These are phyloP conservation scores for Pachyrhynchus sulphureomaculatus DNA, from an alignment of 1,140 invertebrate species.

Conservation along the genomic window DNA sequence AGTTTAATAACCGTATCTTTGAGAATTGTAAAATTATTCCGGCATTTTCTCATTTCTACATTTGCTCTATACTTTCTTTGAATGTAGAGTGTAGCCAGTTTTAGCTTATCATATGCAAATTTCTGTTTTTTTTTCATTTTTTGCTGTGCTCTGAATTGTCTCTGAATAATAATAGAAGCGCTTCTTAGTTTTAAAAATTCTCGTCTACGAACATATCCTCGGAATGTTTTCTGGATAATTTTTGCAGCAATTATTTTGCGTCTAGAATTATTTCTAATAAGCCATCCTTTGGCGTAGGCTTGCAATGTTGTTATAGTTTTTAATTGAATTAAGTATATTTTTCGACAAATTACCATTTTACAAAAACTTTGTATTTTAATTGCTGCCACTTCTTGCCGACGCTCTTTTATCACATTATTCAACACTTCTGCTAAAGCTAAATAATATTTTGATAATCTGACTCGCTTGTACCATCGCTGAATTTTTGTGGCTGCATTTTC, in stretches of 20 bases:
- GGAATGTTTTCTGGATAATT: slow-evolving; percentile 37
- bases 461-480: slow-evolving; percentile 56
- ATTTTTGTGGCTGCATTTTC: slow-evolving; percentile 57
- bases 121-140: slow-evolving; percentile 34
- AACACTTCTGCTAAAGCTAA: neutral
- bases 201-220: slow-evolving; percentile 17
- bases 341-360: slow-evolving; percentile 47
- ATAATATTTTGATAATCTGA: slow-evolving; percentile 14
- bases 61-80: slow-evolving; percentile 54
- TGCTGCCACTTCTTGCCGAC: slow-evolving; percentile 31
- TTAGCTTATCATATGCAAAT: slow-evolving; percentile 41
- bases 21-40: slow-evolving; percentile 58
- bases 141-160: slow-evolving; percentile 40
- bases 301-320: slow-evolving; percentile 32
- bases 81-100: slow-evolving; percentile 49
- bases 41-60: slow-evolving; percentile 50
- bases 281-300: slow-evolving; percentile 45
- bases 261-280: slow-evolving; percentile 40
- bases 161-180: slow-evolving; percentile 41
- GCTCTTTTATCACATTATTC: neutral
- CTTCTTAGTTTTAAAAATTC: slow-evolving; percentile 44
- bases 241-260: slow-evolving; percentile 27
- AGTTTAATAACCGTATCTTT: slow-evolving; percentile 38
- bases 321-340: slow-evolving; percentile 35
- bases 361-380: slow-evolving; percentile 47